phyloP scores from a whole-genome alignment of 2,113 vertebrate genomes.

The Azemiops feae region DNA sequence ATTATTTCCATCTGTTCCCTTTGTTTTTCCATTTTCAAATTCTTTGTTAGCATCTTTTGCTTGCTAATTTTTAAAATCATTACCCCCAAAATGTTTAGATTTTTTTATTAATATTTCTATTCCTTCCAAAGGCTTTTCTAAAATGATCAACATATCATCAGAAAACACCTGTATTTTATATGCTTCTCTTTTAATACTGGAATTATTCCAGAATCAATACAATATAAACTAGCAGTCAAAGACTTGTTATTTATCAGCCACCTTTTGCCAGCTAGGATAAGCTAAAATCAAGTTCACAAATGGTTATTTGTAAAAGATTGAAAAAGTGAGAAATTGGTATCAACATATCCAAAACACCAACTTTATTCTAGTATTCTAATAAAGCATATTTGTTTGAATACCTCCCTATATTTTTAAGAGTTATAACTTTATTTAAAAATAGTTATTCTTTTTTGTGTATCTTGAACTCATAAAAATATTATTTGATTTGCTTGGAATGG shows the following conservation, averaged over 20 bases:
- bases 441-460: neutral
- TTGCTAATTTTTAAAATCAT: neutral
- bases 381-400: neutral
- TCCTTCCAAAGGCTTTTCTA: neutral
- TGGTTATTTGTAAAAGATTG: neutral
- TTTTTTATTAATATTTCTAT: neutral
- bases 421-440: neutral
- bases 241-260: neutral
- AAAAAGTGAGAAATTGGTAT: neutral
- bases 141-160: neutral
- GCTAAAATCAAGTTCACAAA: neutral
- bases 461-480: neutral
- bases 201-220: neutral
- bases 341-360: too few relatives aligned
- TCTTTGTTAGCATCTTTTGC: neutral
- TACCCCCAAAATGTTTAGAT: neutral
- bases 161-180: neutral
- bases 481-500: conserved; percentile 43
- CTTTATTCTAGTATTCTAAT: neutral
- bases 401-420: neutral
- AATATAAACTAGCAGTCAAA: neutral
- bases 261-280: neutral
- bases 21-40: neutral
- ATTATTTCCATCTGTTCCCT: neutral
- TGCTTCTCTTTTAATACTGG: neutral